A percentile compares a stretch with the other conserved stretches of the same genome.
Conservation (phyloP, 2,113 vertebrate species). For the Cynoglossus semilaevis region DNA sequence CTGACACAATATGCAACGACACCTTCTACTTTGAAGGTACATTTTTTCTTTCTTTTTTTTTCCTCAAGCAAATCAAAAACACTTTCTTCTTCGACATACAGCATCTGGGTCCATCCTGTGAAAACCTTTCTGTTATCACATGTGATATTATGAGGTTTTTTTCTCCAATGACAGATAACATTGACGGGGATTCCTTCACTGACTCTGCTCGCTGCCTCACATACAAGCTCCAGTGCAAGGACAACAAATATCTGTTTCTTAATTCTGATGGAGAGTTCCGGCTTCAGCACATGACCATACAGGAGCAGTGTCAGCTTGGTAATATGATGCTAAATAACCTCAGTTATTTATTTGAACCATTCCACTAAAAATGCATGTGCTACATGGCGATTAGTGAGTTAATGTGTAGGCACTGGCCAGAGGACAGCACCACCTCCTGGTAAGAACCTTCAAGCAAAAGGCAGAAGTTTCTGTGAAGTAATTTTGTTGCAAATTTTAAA, state of each 20-base stretch:
- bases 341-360: background rate
- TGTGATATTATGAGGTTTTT: background rate
- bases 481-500: too few species aligned
- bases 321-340: background rate
- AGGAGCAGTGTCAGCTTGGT: background rate
- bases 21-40: slow-evolving; percentile 50
- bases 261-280: accelerated
- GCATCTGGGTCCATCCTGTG: too few species aligned
- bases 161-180: background rate
- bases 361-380: too few species aligned
- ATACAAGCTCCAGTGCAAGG: background rate
- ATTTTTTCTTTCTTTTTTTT: background rate
- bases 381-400: too few species aligned
- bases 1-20: accelerated
- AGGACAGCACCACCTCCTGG: too few species aligned
- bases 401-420: too few species aligned
- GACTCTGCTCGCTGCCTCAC: accelerated
- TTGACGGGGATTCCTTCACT: accelerated
- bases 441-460: too few species aligned
- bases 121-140: too few species aligned
- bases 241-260: slow-evolving; percentile 19
- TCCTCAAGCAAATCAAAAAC: too few species aligned
- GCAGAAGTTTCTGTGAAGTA: too few species aligned
- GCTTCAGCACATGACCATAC: accelerated
- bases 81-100: too few species aligned